Percentiles rank a stretch among this genome's conserved stretches.
Conservation (phyloP, 2,888 invertebrate species). For the Cryptops parisi region DNA sequence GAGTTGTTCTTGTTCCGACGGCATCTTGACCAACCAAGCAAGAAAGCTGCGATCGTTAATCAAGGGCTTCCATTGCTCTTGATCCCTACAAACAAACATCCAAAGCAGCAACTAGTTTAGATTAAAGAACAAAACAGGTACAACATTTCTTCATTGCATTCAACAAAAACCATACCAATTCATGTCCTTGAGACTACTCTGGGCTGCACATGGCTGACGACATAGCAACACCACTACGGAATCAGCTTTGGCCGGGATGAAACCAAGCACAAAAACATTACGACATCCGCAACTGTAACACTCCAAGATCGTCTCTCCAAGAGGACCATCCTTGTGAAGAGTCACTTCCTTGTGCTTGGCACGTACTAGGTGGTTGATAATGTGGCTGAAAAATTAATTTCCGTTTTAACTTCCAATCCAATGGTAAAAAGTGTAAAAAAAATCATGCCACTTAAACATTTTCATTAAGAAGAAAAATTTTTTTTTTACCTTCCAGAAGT, state of each 20-base stretch:
- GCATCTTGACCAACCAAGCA: constrained; percentile 95
- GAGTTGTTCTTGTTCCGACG: constrained; percentile 89
- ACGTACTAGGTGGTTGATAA: constrained; percentile 94
- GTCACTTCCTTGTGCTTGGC: constrained; percentile 99
- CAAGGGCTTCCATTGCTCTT: constrained; percentile 95
- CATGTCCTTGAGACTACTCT: constrained; percentile 94
- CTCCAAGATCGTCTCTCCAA: constrained; percentile 94
- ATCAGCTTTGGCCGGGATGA: constrained; percentile 98
- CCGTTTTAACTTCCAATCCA: too few species aligned
- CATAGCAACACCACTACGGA: constrained; percentile 94
- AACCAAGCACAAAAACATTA: constrained; percentile 96
- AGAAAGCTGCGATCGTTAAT: constrained; percentile 93
- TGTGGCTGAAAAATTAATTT: constrained; percentile 53
- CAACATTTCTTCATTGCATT: too few species aligned
- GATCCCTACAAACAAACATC: constrained; percentile 48
- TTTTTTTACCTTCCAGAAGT: constrained; percentile 57
- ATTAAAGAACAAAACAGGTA: not conserved
- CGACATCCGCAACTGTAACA: constrained; percentile 98
- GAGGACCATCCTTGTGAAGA: constrained; percentile 87
- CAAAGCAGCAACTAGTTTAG: not conserved
- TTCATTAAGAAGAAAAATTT: not conserved
- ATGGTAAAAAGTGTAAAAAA: too few species aligned
- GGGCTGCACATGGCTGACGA: constrained; percentile 95
- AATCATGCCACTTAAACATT: not conserved
- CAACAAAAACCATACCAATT: constrained; percentile 65